Evolutionary conservation across 2,888 invertebrate species (phyloP).

Genomic region (Clusia tigrina): DNA sequence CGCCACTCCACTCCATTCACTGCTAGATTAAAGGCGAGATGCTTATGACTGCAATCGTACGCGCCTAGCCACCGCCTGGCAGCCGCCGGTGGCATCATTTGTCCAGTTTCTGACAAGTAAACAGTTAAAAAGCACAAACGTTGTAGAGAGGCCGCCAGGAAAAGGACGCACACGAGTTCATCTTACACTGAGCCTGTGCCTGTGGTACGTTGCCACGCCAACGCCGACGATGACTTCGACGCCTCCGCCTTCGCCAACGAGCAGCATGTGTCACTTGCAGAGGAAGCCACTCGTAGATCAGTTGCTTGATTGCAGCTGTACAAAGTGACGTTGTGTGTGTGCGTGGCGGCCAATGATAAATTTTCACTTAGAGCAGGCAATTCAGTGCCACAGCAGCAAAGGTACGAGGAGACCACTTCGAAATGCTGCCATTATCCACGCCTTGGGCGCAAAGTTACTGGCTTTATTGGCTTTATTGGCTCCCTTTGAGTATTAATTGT

Average conservation of each 20-base stretch:
- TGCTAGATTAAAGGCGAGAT: background rate
- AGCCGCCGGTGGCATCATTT: constrained; percentile 36
- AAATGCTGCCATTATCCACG: no score
- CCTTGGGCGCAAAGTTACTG: no score
- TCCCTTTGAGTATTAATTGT: no score
- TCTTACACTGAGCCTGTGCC: no score
- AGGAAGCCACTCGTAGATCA: background rate
- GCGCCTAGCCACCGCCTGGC: background rate
- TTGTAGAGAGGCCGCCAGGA: background rate
- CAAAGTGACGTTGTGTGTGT: background rate
- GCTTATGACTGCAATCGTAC: no score
- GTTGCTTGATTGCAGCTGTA: background rate
- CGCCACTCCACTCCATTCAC: background rate
- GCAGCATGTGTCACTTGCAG: background rate
- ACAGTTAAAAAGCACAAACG: constrained; percentile 26
- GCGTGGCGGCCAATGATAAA: background rate
- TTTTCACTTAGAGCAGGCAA: background rate
- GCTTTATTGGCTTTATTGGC: no score
- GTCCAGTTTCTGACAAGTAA: constrained; percentile 33
- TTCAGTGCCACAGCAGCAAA: background rate
- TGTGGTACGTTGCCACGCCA: no score
- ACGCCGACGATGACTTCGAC: no score
- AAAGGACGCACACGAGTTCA: background rate
- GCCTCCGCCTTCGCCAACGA: no score
- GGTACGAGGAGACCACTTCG: no score